phyloP scores from a whole-genome alignment of 2,888 invertebrate genomes.

The Vanessa cardui region DNA sequence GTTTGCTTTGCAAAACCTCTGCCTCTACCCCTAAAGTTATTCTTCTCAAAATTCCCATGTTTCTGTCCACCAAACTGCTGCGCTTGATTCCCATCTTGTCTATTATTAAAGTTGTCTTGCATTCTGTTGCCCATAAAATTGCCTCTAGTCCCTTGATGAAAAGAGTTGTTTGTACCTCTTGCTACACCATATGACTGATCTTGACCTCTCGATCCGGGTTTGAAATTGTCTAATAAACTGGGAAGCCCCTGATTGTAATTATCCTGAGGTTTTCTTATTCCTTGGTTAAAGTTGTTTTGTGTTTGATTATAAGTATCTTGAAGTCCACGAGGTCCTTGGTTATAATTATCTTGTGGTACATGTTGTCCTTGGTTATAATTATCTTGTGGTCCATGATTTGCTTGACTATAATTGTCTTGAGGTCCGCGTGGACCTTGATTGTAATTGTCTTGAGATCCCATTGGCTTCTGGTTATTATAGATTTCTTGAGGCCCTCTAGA shows the following conservation, averaged over 20 bases:
- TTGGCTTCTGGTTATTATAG: slow-evolving; percentile 16
- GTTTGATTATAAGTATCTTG: slow-evolving; percentile 17
- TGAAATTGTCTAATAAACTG: slow-evolving; percentile 28
- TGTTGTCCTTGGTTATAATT: slow-evolving; percentile 14
- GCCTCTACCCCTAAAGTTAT: slow-evolving; percentile 39
- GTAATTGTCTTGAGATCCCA: slow-evolving; percentile 11
- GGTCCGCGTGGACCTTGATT: slow-evolving; percentile 4
- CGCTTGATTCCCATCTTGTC: slow-evolving; percentile 23
- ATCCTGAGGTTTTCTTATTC: slow-evolving; percentile 8
- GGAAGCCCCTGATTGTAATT: slow-evolving; percentile 33
- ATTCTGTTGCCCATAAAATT: slow-evolving; percentile 54
- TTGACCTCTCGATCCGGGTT: slow-evolving; percentile 27
- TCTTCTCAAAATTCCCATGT: slow-evolving; percentile 35
- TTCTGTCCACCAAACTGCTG: slow-evolving; percentile 48
- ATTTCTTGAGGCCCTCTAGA: slow-evolving; percentile 14
- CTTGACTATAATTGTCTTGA: slow-evolving; percentile 24
- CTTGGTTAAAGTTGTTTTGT: slow-evolving; percentile 15
- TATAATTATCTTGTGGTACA: slow-evolving; percentile 27
- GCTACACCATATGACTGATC: slow-evolving; percentile 35
- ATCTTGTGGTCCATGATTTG: slow-evolving; percentile 20
- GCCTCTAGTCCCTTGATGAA: slow-evolving; percentile 49
- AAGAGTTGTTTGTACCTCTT: slow-evolving; percentile 35
- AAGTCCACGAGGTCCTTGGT: slow-evolving; percentile 20
- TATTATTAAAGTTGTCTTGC: slow-evolving; percentile 44
- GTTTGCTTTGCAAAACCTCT: slow-evolving; percentile 46